A percentile compares a stretch with the other conserved stretches of the same genome.
Evolutionary conservation across 1,140 invertebrate species (phyloP).

Genomic region (Aphelinus atriplicis): DNA sequence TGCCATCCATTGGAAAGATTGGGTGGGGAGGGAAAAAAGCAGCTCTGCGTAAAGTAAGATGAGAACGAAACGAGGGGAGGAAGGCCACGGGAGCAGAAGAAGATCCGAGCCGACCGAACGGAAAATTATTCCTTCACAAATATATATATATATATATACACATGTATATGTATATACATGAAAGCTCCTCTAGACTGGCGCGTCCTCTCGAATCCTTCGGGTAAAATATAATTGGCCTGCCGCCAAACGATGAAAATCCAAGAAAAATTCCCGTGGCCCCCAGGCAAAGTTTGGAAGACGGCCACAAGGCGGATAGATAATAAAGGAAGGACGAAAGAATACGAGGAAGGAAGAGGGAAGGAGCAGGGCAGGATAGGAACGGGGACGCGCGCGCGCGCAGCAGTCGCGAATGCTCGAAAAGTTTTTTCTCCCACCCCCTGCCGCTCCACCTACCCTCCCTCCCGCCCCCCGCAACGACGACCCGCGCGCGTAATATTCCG

Average conservation of each 20-base stretch:
- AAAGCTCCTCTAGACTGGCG: background rate
- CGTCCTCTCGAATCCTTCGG: constrained; percentile 17
- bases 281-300: constrained; percentile 19
- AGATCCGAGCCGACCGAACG: constrained; percentile 21
- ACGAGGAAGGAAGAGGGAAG: background rate
- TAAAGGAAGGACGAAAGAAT: constrained; percentile 6
- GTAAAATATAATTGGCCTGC: constrained; percentile 38
- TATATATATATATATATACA: background rate
- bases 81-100: background rate
- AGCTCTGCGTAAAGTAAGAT: constrained; percentile 1
- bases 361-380: background rate
- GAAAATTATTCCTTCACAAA: constrained; percentile 28
- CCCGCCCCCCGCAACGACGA: no score
- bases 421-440: constrained; percentile 15
- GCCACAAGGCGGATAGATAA: constrained; percentile 27
- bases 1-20: no score
- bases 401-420: constrained; percentile 25
- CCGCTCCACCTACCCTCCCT: no score
- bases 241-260: constrained; percentile 36
- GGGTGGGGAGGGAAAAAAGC: no score
- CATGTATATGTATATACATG: background rate
- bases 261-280: constrained; percentile 4
- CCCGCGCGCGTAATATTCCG: constrained; percentile 20
- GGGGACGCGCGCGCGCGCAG: background rate
- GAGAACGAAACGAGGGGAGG: background rate